A percentile compares a stretch with the other conserved stretches of the same genome.
Conservation (phyloP, 2,113 vertebrate genomes). For the Athene cunicularia region DNA sequence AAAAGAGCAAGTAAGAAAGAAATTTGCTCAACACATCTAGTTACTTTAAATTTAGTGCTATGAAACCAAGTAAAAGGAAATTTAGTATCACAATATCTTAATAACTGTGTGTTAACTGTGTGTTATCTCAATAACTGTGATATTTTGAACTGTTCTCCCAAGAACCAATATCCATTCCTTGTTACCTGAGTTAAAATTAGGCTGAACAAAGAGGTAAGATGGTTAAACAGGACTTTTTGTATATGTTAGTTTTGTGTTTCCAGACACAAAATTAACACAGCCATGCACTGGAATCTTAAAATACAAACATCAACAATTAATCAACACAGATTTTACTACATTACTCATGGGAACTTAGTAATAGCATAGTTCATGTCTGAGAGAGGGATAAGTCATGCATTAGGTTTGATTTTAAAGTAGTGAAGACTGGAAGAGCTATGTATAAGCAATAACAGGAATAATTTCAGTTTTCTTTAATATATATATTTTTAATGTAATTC, state of each 20-base stretch:
- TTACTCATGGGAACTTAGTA: constrained; percentile 12
- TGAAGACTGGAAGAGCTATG: constrained; percentile 19
- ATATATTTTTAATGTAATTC: not conserved
- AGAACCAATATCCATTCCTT: not conserved
- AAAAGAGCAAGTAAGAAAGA: not conserved
- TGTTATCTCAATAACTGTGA: not conserved
- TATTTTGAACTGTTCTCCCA: not conserved
- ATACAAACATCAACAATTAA: constrained; percentile 27
- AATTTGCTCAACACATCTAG: not conserved
- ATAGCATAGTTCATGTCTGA: not conserved
- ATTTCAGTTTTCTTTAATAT: not conserved
- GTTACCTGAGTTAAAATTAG: not conserved
- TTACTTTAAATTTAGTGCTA: not conserved
- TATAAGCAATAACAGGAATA: not conserved
- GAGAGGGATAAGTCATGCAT: not conserved
- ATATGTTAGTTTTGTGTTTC: not conserved
- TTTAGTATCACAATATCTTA: not conserved
- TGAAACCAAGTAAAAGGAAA: not conserved
- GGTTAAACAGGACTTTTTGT: not conserved
- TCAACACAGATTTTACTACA: constrained; percentile 1
- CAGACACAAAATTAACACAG: not conserved
- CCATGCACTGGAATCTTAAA: constrained; percentile 19
- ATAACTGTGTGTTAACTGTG: not conserved
- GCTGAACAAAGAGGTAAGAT: not conserved
- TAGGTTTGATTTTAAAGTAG: constrained; percentile 48